Evolutionary conservation across 2,797 vertebrate genomes (phyloP), one percentile per base, ranked within the genome.

Genomic region (Acanthis flammea): DNA sequence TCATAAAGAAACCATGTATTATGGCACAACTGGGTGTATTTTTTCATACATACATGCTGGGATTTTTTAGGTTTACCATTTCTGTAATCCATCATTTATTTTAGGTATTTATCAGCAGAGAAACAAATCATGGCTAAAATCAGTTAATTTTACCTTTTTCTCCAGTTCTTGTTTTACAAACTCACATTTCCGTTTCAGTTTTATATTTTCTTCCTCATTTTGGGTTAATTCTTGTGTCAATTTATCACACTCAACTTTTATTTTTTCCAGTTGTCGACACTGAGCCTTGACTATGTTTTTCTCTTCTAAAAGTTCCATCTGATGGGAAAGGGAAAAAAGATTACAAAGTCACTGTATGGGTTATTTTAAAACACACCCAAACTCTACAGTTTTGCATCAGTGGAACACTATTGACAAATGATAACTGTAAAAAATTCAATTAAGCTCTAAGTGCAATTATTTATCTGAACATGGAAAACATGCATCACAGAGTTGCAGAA

Each of bases 231-330:
- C 98, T 60, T 98, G 97, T 24, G 98, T 96, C 92, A 99, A 95
- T 94, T 98, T 99, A 96, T 99, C 98, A 96, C 97, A 99, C 86
- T 99, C 98, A 50, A 96, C 96, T 97, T 99, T 99, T 98, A 99
- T 98, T 94, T 98, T 98, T 97, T 99, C 99, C 93, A 99, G 94
- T 78, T 99, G 99, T 94, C 97, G 96, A 80, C 96, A 97, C 63
- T 99, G 98, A 45, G 89, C 93, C 96, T 97, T 98, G 51, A 97
- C 97, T 83, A 97, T 88, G 80, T 98, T 99, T 97, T 98, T 98
- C 94, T 98, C 98, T 58, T 98, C 98, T 37, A 94, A 83, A 79
- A 98, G 98, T 92, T 98, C 98, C 57, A 97, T 97, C 99, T 99
- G 86, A 95, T 41, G 23, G 62, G 57, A 76, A 96, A 65, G 39